Evolutionary conservation across 2,888 invertebrate species (phyloP), one percentile per base, ranked within the genome.

Genomic region (Rhogogaster chlorosoma): DNA sequence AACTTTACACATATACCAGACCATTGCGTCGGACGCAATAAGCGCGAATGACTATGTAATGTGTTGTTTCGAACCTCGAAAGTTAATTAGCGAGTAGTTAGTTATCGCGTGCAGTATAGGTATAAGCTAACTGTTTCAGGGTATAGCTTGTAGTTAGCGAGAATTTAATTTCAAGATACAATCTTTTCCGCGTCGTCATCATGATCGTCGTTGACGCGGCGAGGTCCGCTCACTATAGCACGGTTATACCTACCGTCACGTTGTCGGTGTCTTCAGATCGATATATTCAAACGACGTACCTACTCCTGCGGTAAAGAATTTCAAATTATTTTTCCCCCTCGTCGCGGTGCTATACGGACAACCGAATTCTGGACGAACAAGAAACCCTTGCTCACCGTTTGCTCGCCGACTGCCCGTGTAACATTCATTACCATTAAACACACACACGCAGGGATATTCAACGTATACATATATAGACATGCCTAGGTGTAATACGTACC

Each of bases 201-300:
- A 26, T 26, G 61, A 61, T 73, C 73, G 26, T 45, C 45, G 75
- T 75, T 36, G 70, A 36, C 32, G 70, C 26, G 49, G n/a, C n/a
- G 53, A 53, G 53, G 53, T 18, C 53, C n/a, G 53, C 53, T 53
- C 53, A 7, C 53, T n/a, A 7, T 29, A 22, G 64, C 67, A 67
- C 26, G 26, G 32, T 32, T 67, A 67, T 67, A 67, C 26, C 67
- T 32, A 32, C 12, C 57, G 78, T 78, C 53, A 78, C 78, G 78
- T 78, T 49, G 78, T 15, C 57, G 29, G 75, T 53, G 53, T 78
- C 78, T 78, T 12, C 53, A 53, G 57, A 78, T 78, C 78, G 78
- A 78, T 78, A 78, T 26, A 61, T 78, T 78, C 78, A 78, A 53
- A 29, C 57, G 78, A 78, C 78, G 78, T 26, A 77, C 4, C 4